These are phyloP conservation scores for Metopolophium dirhodum DNA, from an alignment of 1,140 invertebrate genomes.

Conservation along the genomic window DNA sequence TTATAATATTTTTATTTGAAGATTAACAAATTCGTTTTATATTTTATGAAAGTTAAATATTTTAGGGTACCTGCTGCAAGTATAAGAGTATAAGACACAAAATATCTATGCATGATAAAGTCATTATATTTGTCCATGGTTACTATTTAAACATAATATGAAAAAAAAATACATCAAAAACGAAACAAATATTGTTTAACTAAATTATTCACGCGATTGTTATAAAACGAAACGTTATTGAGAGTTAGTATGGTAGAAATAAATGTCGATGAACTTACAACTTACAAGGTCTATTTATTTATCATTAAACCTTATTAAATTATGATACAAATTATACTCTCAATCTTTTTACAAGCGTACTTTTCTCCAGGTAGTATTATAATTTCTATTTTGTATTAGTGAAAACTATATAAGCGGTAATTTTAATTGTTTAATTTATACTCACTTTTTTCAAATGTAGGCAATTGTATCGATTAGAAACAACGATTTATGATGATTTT, in stretches of 20 bases:
- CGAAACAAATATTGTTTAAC: not conserved
- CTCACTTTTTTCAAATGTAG: not conserved
- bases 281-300: conserved; percentile 15
- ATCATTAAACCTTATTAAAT: not conserved
- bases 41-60: no score
- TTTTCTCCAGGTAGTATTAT: not conserved
- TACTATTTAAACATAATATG: not conserved
- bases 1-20: not conserved
- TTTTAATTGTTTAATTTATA: not conserved
- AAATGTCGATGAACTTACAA: not conserved
- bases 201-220: conserved; percentile 11
- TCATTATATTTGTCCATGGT: no score
- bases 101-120: no score
- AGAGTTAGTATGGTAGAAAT: not conserved
- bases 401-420: not conserved
- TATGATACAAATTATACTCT: not conserved
- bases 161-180: not conserved
- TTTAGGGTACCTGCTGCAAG: no score
- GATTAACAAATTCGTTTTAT: not conserved
- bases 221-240: not conserved
- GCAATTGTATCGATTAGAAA: not conserved
- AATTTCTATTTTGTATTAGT: not conserved
- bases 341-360: not conserved
- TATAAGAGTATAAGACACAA: no score
- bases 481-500: not conserved